A percentile compares a stretch with the other conserved stretches of the same genome.
These are phyloP conservation scores for Neodiprion lecontei DNA, from an alignment of 1,140 invertebrate genomes.

Conservation along the genomic window DNA sequence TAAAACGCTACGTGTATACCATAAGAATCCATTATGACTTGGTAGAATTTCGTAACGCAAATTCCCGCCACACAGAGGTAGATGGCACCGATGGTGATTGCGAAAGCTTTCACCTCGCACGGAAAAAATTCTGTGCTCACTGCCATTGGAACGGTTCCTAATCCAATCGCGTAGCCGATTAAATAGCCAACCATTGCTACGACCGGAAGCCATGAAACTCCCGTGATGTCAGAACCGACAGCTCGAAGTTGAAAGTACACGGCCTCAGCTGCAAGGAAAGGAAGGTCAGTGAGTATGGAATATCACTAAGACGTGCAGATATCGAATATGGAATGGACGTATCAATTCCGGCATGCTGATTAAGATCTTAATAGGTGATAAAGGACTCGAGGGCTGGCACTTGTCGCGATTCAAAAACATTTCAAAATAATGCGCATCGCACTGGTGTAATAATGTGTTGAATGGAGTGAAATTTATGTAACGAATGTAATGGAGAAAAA, in stretches of 20 bases:
- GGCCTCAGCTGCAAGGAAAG: conserved; percentile 31
- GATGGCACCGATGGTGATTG: conserved; percentile 69
- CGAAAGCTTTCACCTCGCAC: conserved; percentile 70
- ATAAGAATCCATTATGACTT: conserved; percentile 64
- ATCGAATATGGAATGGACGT: too few relatives aligned
- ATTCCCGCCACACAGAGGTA: conserved; percentile 69
- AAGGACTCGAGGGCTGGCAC: too few relatives aligned
- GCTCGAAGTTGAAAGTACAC: conserved; percentile 67
- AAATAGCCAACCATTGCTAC: conserved; percentile 69
- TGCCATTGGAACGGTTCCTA: conserved; percentile 74
- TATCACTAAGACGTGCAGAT: too few relatives aligned
- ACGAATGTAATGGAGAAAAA: too few relatives aligned
- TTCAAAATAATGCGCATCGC: too few relatives aligned
- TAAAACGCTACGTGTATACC: conserved; percentile 74
- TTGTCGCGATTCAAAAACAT: too few relatives aligned
- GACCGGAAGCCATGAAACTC: conserved; percentile 67
- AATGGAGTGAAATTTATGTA: too few relatives aligned
- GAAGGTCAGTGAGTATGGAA: too few relatives aligned
- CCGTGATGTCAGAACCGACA: conserved; percentile 49
- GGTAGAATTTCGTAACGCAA: conserved; percentile 73
- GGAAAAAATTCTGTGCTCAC: conserved; percentile 79
- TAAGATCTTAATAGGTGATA: too few relatives aligned
- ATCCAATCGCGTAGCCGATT: conserved; percentile 70
- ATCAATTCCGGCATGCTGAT: too few relatives aligned
- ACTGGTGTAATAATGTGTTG: too few relatives aligned